These are phyloP conservation scores for Zonotrichia leucophrys DNA, from an alignment of 2,113 vertebrate genomes.

Conservation along the genomic window DNA sequence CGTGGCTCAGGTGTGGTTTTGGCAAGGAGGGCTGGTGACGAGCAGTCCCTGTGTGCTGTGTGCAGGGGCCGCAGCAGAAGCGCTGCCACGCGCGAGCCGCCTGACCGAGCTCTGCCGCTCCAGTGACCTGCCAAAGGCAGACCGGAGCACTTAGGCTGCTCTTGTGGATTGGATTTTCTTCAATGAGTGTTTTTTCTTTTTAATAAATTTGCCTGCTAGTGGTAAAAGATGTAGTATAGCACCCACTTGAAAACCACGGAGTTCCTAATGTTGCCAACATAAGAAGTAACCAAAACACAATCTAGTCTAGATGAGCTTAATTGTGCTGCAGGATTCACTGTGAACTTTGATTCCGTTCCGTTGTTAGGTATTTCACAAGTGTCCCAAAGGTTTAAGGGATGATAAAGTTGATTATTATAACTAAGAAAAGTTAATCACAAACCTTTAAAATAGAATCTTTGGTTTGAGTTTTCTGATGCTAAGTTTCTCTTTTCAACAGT, in stretches of 20 bases:
- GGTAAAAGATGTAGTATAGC: background rate
- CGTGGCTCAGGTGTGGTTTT: background rate
- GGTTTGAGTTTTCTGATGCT: background rate
- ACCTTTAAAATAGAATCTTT: background rate
- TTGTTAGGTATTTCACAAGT: background rate
- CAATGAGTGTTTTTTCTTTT: background rate
- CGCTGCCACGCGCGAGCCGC: background rate
- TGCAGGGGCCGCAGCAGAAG: background rate
- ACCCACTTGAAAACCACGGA: background rate
- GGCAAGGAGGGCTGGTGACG: background rate
- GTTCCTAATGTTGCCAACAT: background rate
- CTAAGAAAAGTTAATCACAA: background rate
- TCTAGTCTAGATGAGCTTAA: background rate
- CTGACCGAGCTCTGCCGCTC: fast-evolving
- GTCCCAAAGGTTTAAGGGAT: background rate
- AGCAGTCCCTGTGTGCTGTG: background rate
- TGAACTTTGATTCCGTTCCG: background rate
- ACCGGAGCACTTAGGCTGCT: fast-evolving
- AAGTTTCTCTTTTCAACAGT: background rate
- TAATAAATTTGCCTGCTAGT: background rate
- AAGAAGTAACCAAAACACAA: background rate
- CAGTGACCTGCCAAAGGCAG: background rate
- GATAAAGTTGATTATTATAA: background rate
- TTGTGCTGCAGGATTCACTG: background rate
- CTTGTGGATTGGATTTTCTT: background rate